Evolutionary conservation across 1,140 invertebrate genomes (phyloP).

Genomic region (Zaprionus nigranus): DNA sequence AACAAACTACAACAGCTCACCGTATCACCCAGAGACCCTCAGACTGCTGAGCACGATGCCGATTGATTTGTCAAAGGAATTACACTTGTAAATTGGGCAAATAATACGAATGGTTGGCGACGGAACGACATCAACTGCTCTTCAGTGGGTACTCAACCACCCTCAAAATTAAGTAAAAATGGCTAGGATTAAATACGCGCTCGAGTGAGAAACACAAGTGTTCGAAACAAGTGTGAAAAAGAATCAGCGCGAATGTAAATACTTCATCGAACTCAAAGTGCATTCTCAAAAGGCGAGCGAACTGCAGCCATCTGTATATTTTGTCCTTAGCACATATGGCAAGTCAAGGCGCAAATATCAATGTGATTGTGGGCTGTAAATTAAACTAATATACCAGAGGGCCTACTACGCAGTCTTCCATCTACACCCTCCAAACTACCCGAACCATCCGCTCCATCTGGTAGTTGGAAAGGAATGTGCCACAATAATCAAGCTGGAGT

Average conservation of each 20-base stretch:
- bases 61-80: conserved; percentile 78
- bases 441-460: not conserved
- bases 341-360: not conserved
- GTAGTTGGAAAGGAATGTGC: conserved; percentile 44
- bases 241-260: not conserved
- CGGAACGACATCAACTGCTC: conserved; percentile 72
- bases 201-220: not conserved
- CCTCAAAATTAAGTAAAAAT: conserved; percentile 25
- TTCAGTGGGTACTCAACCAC: conserved; percentile 47
- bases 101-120: conserved; percentile 63
- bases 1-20: conserved; percentile 40
- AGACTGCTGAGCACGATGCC: conserved; percentile 25
- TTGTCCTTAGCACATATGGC: not conserved
- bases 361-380: conserved; percentile 49
- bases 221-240: not conserved
- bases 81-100: conserved; percentile 70
- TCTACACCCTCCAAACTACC: not conserved
- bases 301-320: not conserved
- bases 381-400: conserved; percentile 71
- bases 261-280: not conserved
- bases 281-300: not conserved
- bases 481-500: conserved; percentile 60
- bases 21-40: conserved; percentile 60
- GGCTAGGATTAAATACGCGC: not conserved
- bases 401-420: not conserved